phyloP scores from a whole-genome alignment of 2,888 invertebrate species.

The Chalcosyrphus nemorum region DNA sequence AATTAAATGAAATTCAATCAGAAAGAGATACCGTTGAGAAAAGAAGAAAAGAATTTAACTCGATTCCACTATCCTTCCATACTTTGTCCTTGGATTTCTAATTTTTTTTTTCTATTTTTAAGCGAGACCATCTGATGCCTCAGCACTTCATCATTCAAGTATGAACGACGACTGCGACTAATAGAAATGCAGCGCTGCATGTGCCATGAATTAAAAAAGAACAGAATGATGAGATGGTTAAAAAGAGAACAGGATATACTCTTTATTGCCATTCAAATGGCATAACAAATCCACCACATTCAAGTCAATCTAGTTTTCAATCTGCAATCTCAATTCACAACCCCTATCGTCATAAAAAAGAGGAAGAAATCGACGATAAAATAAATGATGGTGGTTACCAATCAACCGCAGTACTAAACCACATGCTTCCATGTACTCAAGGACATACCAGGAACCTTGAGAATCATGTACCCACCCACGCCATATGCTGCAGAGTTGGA shows the following conservation, averaged over 20 bases:
- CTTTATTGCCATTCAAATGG: conserved; percentile 50
- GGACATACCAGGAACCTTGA: conserved; percentile 13
- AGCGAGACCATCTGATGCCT: conserved; percentile 63
- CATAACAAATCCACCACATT: conserved; percentile 51
- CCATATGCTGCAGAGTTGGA: not conserved
- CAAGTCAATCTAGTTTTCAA: conserved; percentile 68
- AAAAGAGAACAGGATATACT: conserved; percentile 17
- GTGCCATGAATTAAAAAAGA: conserved; percentile 64
- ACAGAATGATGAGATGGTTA: conserved; percentile 8
- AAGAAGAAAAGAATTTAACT: conserved; percentile 7
- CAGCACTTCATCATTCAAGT: conserved; percentile 3
- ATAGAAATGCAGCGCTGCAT: conserved; percentile 10
- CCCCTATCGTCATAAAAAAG: not conserved
- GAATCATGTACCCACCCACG: not conserved
- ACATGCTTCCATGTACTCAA: conserved; percentile 54
- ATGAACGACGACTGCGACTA: not conserved
- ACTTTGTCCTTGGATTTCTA: too few relatives aligned
- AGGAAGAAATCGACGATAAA: conserved; percentile 10
- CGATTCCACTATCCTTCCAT: conserved; percentile 18
- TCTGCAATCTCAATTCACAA: conserved; percentile 22
- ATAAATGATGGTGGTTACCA: conserved; percentile 35
- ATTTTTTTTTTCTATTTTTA: conserved; percentile 55
- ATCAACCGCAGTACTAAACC: conserved; percentile 39
- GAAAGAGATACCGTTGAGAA: not conserved
- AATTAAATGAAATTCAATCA: conserved; percentile 50